Conservation (phyloP, 2,888 invertebrate species). For the Xanthostigma xanthostigma region DNA sequence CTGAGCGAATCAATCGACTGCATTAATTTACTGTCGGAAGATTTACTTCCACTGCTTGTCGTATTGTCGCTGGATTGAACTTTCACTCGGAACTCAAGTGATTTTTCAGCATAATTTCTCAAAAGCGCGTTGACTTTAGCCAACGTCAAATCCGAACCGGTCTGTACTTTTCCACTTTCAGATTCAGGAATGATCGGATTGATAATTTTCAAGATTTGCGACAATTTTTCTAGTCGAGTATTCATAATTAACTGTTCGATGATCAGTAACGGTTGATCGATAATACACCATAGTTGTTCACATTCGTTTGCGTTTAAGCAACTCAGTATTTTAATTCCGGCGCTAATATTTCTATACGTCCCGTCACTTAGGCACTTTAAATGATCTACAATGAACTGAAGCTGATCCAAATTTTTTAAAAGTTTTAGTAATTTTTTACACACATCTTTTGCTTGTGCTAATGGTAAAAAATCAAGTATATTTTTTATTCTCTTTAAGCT, state of each 20-base stretch:
- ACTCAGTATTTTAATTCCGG: conserved; percentile 53
- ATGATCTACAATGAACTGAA: conserved; percentile 49
- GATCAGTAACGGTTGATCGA: conserved; percentile 57
- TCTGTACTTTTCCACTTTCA: conserved; percentile 38
- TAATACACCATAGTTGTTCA: conserved; percentile 43
- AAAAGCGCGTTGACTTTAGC: conserved; percentile 54
- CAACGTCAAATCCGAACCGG: conserved; percentile 36
- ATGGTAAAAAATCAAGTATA: conserved; percentile 43
- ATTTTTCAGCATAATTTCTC: conserved; percentile 63
- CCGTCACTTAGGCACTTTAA: conserved; percentile 35
- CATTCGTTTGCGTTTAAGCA: conserved; percentile 41
- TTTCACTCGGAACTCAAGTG: conserved; percentile 51
- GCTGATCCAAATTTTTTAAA: conserved; percentile 42
- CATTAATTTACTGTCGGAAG: conserved; percentile 30
- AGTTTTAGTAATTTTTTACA: conserved; percentile 47
- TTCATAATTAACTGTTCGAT: conserved; percentile 82
- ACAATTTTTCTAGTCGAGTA: conserved; percentile 53
- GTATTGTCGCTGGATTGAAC: conserved; percentile 17
- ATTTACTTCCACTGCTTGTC: conserved; percentile 14
- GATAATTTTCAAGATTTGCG: conserved; percentile 42
- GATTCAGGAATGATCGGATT: conserved; percentile 24
- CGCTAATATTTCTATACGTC: conserved; percentile 42
- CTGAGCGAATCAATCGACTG: conserved; percentile 49
- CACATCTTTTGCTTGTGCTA: conserved; percentile 40
- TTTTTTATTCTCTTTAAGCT: conserved; percentile 32